Evolutionary conservation across 2,888 invertebrate species (phyloP).

Genomic region (Adelognathus sp.): DNA sequence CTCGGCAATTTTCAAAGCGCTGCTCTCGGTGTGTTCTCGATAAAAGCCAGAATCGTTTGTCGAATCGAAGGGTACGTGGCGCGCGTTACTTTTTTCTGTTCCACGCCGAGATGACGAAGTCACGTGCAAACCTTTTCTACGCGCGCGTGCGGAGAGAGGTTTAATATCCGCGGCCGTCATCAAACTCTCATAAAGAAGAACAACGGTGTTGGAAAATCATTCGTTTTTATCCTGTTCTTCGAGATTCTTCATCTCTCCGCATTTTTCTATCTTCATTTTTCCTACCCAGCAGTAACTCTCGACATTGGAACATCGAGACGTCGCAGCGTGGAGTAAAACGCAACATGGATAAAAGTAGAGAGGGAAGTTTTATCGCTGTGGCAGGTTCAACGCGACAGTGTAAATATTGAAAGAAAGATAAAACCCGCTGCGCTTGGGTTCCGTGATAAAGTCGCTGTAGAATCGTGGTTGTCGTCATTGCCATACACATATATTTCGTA

Average conservation of each 20-base stretch:
- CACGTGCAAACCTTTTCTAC: slow-evolving; percentile 35
- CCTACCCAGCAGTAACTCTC: not conserved
- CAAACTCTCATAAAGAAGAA: slow-evolving; percentile 47
- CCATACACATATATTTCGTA: slow-evolving; percentile 18
- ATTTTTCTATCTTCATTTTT: no score
- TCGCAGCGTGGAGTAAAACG: not conserved
- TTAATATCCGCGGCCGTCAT: slow-evolving; percentile 29
- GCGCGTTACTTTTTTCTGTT: slow-evolving; percentile 10
- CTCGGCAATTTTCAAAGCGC: slow-evolving; percentile 36
- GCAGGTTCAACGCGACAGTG: slow-evolving; percentile 51
- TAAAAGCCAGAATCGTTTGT: slow-evolving; percentile 26
- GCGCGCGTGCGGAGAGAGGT: no score
- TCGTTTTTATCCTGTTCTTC: not conserved
- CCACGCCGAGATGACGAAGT: slow-evolving; percentile 33
- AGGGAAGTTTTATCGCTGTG: slow-evolving; percentile 22
- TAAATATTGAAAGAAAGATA: slow-evolving; percentile 66
- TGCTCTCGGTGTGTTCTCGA: slow-evolving; percentile 29
- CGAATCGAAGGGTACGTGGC: slow-evolving; percentile 20
- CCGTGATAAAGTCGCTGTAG: slow-evolving; percentile 23
- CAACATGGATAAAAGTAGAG: not conserved
- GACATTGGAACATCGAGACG: not conserved
- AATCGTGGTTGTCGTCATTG: no score
- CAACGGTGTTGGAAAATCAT: not conserved
- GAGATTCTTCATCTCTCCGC: not conserved
- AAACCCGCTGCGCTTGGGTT: slow-evolving; percentile 16